Evolutionary conservation across 2,888 invertebrate genomes (phyloP).

Genomic region (Archips xylosteana): DNA sequence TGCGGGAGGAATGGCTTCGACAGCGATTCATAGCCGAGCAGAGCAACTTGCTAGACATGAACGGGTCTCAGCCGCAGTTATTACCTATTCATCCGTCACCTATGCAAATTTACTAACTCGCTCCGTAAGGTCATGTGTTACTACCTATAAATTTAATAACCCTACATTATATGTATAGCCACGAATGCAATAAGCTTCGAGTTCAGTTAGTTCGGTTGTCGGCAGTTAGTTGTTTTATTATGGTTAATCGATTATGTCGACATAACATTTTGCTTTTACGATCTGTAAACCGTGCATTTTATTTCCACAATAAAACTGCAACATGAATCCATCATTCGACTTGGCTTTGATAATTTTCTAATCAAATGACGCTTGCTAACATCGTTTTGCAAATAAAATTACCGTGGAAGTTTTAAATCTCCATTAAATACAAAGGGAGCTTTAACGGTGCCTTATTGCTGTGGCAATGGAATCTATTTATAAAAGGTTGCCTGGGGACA

Average conservation of each 20-base stretch:
- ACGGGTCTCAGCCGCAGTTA: constrained; percentile 3
- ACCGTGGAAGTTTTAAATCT: not conserved
- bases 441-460: not conserved
- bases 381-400: constrained; percentile 10
- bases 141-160: not conserved
- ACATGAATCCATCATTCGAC: not conserved
- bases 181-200: too few relatives aligned
- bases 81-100: constrained; percentile 23
- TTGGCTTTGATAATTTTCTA: not conserved
- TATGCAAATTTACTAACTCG: constrained; percentile 26
- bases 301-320: not conserved
- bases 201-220: too few relatives aligned
- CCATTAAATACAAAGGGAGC: not conserved
- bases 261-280: not conserved
- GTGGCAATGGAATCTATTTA: not conserved
- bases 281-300: not conserved
- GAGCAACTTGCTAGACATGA: not conserved
- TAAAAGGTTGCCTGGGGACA: not conserved
- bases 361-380: not conserved
- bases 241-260: not conserved
- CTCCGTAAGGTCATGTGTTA: constrained; percentile 1
- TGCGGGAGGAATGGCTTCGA: not conserved
- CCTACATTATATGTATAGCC: not conserved
- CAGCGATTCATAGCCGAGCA: not conserved
- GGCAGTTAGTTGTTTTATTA: not conserved